These are phyloP conservation scores for Sphaerophoria taeniata DNA, from an alignment of 2,888 invertebrate species.

Conservation along the genomic window DNA sequence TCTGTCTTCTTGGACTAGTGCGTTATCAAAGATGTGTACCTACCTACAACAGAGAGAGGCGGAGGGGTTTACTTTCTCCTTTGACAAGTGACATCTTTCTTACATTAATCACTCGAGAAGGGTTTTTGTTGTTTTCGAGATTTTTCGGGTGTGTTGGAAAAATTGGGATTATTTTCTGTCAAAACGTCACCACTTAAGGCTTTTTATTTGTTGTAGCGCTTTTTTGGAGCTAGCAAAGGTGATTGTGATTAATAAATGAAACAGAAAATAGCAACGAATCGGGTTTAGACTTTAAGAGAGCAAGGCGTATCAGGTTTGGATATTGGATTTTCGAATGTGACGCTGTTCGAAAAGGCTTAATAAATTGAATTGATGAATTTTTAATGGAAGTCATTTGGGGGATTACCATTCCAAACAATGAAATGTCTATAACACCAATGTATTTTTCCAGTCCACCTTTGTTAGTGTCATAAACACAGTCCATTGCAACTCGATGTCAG, in stretches of 20 bases:
- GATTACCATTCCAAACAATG: too few species aligned
- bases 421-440: too few species aligned
- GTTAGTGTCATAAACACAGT: slow-evolving; percentile 3
- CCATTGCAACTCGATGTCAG: too few species aligned
- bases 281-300: too few species aligned
- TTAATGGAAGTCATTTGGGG: too few species aligned
- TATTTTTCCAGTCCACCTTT: neutral
- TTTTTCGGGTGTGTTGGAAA: neutral
- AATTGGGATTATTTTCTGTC: slow-evolving; percentile 19
- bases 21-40: too few species aligned
- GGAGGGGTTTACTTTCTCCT: neutral
- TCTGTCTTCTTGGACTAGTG: too few species aligned
- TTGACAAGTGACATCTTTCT: slow-evolving; percentile 67
- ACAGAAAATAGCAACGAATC: neutral
- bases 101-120: slow-evolving; percentile 64
- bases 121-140: neutral
- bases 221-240: neutral
- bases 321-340: too few species aligned
- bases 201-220: slow-evolving; percentile 5
- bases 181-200: slow-evolving; percentile 16
- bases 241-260: neutral
- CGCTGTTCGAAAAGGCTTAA: too few species aligned
- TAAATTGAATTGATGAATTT: too few species aligned
- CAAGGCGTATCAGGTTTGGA: too few species aligned
- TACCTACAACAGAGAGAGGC: too few species aligned